These are phyloP conservation scores for Leptarthrus brevirostris DNA, from an alignment of 2,888 invertebrate species.

Conservation along the genomic window DNA sequence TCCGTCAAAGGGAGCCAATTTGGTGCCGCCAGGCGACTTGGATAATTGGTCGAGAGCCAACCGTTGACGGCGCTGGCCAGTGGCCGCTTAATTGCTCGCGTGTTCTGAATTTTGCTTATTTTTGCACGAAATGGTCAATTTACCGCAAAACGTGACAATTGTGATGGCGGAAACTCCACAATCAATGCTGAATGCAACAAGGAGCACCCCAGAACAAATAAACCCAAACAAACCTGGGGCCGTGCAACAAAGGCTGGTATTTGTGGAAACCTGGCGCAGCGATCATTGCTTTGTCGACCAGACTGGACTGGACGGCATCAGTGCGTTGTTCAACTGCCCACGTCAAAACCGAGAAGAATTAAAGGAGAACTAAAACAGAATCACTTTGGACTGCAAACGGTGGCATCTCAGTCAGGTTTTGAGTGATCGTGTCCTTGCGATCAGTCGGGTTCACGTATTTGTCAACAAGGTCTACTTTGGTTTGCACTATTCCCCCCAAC, in stretches of 20 bases:
- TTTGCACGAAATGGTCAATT: slow-evolving; percentile 10
- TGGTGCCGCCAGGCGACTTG: not conserved
- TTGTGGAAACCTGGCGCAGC: not conserved
- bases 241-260: not conserved
- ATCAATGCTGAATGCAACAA: not conserved
- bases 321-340: not conserved
- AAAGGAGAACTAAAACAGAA: slow-evolving; percentile 4
- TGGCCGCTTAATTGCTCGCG: not conserved
- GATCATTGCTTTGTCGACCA: not conserved
- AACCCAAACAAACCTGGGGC: not conserved
- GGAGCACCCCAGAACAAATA: not conserved
- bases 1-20: not conserved
- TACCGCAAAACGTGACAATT: slow-evolving; percentile 8
- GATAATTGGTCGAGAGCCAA: not conserved
- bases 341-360: not conserved
- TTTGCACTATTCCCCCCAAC: no score
- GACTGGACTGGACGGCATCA: not conserved
- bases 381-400: not conserved
- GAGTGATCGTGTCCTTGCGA: slow-evolving; percentile 15
- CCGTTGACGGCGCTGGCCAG: not conserved
- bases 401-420: not conserved
- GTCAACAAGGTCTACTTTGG: no score
- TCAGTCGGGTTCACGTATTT: not conserved
- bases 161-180: not conserved
- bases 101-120: slow-evolving; percentile 19